Evolutionary conservation across 1,140 invertebrate species (phyloP), one percentile per base, ranked within the genome.

Genomic region (Drosophila subobscura): DNA sequence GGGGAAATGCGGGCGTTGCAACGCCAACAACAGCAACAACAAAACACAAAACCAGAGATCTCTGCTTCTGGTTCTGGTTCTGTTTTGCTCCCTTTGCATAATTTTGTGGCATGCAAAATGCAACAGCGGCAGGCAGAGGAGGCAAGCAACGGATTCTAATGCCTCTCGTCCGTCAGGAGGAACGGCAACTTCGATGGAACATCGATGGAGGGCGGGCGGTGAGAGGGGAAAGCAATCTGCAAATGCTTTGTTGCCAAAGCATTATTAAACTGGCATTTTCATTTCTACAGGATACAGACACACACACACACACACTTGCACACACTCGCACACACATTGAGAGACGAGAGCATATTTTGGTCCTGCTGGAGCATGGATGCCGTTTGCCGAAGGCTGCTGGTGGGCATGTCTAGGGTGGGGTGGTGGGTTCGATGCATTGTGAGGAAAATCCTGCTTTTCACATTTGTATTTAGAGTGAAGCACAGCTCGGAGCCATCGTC

Each of bases 221-320:
- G 41, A 64, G 16, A 20, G 16, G 65, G 71, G 75, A 83, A 83
- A 83, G 79, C 79, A 83, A 83, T 83, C 79, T 83, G 75, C 79
- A 83, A 83, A 84, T 83, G 79, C 76, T 83, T 83, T 83, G 79
- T 83, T 79, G 54, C 75, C 79, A 83, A 71, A 84, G 79, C 79
- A 83, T 83, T 83, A 83, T 83, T 84, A 84, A 83, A 83, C 80
- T 84, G 79, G 79, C 80, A 83, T 83, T 84, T 84, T 84, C 79
- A 83, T 84, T 84, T 85, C 75, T 66, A 67, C 55, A 72, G 45
- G 60, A 60, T 16, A 66, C 60, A 33, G 45, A 52, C 20, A 44
- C n/a, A 63, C 33, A 45, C 25, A 42, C 49, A 63, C 22, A 50
- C 14, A 55, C 16, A 23, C n/a, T n/a, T n/a, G n/a, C n/a, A 42